phyloP scores from a whole-genome alignment of 2,888 invertebrate genomes.

The Andrena camellia region DNA sequence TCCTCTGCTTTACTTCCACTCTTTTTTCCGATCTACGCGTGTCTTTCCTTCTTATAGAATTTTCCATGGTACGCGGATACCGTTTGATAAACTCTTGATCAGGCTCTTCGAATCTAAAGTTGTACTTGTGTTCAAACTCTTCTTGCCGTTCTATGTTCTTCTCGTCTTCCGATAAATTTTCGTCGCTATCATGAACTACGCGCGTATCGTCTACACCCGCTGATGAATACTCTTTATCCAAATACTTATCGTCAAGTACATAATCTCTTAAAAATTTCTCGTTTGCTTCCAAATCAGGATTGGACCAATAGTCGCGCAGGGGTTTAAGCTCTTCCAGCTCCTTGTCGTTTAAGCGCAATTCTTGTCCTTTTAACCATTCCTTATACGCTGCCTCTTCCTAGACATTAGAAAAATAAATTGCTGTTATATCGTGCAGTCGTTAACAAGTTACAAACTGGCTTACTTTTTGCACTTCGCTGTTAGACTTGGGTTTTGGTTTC shows the following conservation, averaged over 20 bases:
- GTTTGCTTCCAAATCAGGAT: conserved; percentile 92
- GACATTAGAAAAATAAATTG: conserved; percentile 16
- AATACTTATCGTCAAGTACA: conserved; percentile 93
- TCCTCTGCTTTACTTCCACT: conserved; percentile 90
- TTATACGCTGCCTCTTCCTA: conserved; percentile 88
- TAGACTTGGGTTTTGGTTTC: conserved; percentile 82
- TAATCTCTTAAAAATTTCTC: conserved; percentile 97
- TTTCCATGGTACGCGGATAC: conserved; percentile 94
- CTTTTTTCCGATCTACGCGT: conserved; percentile 92
- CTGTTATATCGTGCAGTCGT: neutral
- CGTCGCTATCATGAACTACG: conserved; percentile 84
- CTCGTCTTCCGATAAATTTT: conserved; percentile 92
- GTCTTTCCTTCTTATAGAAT: conserved; percentile 93
- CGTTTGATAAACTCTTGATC: conserved; percentile 93
- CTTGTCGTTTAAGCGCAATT: conserved; percentile 87
- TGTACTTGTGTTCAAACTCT: conserved; percentile 97
- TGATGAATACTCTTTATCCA: conserved; percentile 72
- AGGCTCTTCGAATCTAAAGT: conserved; percentile 98
- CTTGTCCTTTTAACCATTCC: conserved; percentile 93
- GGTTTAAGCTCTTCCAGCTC: conserved; percentile 89
- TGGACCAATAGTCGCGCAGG: conserved; percentile 93
- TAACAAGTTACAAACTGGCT: neutral
- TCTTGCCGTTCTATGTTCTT: conserved; percentile 92
- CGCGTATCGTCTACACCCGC: conserved; percentile 70
- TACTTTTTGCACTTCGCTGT: conserved; percentile 83